phyloP scores from a whole-genome alignment of 2,113 vertebrate genomes.

The Rhinopomastus cyanomelas region DNA sequence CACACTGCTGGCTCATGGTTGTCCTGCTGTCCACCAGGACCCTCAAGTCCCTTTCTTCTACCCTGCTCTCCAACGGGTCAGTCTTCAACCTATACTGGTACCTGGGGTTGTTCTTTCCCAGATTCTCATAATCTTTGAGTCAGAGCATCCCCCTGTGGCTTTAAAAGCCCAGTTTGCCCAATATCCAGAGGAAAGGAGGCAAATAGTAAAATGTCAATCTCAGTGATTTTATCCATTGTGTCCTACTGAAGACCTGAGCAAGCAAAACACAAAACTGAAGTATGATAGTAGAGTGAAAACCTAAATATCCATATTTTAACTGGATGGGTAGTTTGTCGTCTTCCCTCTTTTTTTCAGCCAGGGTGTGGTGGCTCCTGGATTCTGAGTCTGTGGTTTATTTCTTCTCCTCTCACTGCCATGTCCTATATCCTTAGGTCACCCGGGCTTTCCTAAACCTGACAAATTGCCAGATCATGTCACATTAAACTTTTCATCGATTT shows the following conservation, averaged over 20 bases:
- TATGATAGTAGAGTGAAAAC: background rate
- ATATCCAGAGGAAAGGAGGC: background rate
- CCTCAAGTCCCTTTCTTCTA: no score
- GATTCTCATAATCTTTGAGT: no score
- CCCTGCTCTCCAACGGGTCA: no score
- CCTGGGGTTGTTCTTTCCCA: no score
- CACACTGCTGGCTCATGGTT: no score
- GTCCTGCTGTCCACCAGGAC: no score
- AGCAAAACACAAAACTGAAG: background rate
- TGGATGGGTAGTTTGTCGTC: background rate
- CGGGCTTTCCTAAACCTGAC: conserved; percentile 1
- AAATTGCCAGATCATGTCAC: conserved; percentile 16
- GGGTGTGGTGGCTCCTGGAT: background rate
- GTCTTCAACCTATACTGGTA: no score
- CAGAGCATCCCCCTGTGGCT: background rate
- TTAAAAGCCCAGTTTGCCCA: background rate
- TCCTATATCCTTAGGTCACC: background rate
- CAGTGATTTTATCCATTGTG: background rate
- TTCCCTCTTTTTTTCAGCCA: background rate
- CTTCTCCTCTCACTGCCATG: background rate
- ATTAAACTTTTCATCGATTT: conserved; percentile 44
- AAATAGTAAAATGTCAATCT: background rate
- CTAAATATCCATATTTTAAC: background rate
- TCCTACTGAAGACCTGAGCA: background rate
- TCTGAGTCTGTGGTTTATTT: background rate